Evolutionary conservation across 1,140 invertebrate species (phyloP).

Genomic region (Campoletis sonorensis): DNA sequence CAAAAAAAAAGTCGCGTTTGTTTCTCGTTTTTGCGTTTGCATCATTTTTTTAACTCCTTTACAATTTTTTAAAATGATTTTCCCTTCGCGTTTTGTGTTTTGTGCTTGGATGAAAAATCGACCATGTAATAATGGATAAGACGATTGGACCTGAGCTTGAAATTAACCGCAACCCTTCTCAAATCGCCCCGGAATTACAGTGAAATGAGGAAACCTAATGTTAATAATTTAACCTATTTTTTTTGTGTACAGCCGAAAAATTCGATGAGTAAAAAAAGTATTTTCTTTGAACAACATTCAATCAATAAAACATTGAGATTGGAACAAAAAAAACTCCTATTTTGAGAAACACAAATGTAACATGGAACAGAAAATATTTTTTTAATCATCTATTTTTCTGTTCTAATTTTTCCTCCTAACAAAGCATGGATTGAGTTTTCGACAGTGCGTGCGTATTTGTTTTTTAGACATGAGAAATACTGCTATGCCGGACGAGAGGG

Average conservation of each 20-base stretch:
- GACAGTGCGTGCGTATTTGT: conserved; percentile 66
- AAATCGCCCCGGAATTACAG: too few species aligned
- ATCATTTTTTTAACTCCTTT: conserved; percentile 37
- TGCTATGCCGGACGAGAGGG: conserved; percentile 98
- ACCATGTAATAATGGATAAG: too few species aligned
- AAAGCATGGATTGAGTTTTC: conserved; percentile 75
- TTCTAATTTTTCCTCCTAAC: conserved; percentile 56
- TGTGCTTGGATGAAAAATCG: too few species aligned
- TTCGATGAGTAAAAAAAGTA: too few species aligned
- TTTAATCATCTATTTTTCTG: neutral
- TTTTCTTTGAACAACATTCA: neutral
- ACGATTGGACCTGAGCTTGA: too few species aligned
- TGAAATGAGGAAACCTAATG: too few species aligned
- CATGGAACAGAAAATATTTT: neutral
- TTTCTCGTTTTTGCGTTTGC: conserved; percentile 45
- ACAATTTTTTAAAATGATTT: conserved; percentile 19
- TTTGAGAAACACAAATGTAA: neutral
- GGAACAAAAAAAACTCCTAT: neutral
- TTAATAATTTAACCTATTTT: too few species aligned
- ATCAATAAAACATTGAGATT: neutral
- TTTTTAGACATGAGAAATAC: conserved; percentile 98
- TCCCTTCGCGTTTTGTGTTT: too few species aligned
- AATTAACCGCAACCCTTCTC: too few species aligned
- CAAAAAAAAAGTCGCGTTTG: conserved; percentile 71
- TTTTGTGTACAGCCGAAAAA: too few species aligned